A percentile compares a stretch with the other conserved stretches of the same genome.
phyloP scores from a whole-genome alignment of 2,113 vertebrate species.

The Pycnonotus jocosus region DNA sequence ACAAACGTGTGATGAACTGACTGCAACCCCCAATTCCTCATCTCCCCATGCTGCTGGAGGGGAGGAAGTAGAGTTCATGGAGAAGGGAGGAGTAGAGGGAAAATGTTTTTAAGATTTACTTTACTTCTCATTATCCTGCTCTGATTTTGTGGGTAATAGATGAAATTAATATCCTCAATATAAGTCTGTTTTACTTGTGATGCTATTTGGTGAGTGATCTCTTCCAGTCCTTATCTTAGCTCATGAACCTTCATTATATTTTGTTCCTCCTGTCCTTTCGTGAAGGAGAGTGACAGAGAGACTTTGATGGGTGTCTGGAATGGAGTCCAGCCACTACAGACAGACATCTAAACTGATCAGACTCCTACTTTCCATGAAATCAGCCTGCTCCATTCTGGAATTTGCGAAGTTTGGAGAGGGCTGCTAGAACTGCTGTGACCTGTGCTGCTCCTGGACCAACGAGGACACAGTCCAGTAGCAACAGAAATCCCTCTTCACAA shows the following conservation, averaged over 20 bases:
- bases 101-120: background rate
- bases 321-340: background rate
- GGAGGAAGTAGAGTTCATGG: background rate
- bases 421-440: background rate
- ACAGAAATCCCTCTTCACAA: background rate
- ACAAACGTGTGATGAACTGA: rapidly evolving
- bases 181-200: rapidly evolving
- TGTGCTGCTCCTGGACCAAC: background rate
- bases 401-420: background rate
- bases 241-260: background rate
- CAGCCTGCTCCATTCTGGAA: background rate
- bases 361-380: background rate
- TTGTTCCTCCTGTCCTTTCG: background rate
- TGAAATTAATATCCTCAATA: background rate
- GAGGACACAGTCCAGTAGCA: background rate
- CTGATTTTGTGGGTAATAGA: background rate
- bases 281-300: background rate
- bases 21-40: background rate
- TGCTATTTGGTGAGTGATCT: background rate
- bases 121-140: background rate
- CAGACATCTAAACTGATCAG: background rate
- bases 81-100: background rate
- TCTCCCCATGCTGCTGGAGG: background rate
- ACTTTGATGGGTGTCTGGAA: background rate
- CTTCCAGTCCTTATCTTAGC: background rate